A percentile compares a stretch with the other conserved stretches of the same genome.
phyloP scores from a whole-genome alignment of 2,888 invertebrate species.

The Celastrina argiolus region DNA sequence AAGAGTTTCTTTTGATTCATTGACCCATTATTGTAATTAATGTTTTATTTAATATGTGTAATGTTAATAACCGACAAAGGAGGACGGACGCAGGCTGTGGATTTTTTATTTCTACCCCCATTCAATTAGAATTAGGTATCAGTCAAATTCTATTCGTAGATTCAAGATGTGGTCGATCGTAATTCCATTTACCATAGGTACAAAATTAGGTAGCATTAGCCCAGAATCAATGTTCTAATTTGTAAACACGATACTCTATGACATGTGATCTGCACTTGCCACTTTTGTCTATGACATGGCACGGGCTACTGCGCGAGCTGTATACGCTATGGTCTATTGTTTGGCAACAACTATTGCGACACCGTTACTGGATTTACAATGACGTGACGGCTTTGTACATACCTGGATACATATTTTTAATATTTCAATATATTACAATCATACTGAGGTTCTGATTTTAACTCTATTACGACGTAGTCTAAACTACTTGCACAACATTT shows the following conservation, averaged over 20 bases:
- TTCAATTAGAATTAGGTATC: too few species aligned
- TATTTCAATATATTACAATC: too few species aligned
- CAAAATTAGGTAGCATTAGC: neutral
- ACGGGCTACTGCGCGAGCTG: constrained; percentile 4
- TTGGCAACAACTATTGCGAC: neutral
- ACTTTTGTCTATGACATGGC: neutral
- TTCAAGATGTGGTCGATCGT: too few species aligned
- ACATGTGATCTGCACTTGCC: neutral
- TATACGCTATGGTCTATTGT: neutral
- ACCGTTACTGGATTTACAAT: constrained; percentile 10
- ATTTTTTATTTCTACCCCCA: too few species aligned
- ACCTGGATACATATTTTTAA: neutral
- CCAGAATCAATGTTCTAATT: neutral
- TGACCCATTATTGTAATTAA: neutral
- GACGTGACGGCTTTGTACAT: neutral
- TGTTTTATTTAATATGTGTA: neutral
- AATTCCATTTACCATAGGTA: too few species aligned
- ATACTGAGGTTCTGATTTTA: too few species aligned
- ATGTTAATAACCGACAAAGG: too few species aligned
- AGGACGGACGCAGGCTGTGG: too few species aligned
- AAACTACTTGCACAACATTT: too few species aligned
- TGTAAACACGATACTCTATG: constrained; percentile 11
- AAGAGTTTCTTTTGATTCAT: neutral
- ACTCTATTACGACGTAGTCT: too few species aligned
- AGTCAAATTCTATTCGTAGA: too few species aligned